A percentile compares a stretch with the other conserved stretches of the same genome.
Conservation (phyloP, 2,113 vertebrate genomes). For the Corythaeola cristata region DNA sequence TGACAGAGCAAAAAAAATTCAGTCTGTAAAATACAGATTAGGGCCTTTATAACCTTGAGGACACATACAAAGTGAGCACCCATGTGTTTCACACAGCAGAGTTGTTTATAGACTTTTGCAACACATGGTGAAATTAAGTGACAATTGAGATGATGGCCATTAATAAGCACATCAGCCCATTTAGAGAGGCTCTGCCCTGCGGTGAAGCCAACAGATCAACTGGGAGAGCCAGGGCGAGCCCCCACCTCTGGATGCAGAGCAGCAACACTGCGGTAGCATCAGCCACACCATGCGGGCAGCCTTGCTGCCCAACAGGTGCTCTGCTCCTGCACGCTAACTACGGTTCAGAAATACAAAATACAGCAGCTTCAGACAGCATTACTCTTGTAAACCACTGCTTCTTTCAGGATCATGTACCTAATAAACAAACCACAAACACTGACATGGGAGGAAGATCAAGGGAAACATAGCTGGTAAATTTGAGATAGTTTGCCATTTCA, state of each 20-base stretch:
- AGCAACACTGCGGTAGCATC: neutral
- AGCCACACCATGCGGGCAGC: fast-evolving
- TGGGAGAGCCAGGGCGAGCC: neutral
- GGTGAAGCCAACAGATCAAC: neutral
- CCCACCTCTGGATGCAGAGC: neutral
- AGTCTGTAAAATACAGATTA: neutral
- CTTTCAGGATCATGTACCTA: neutral
- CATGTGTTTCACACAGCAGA: fast-evolving
- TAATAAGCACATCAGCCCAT: neutral
- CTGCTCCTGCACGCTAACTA: neutral
- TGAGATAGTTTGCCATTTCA: neutral
- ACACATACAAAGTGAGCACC: neutral
- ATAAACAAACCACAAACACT: neutral
- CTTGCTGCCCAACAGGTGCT: fast-evolving
- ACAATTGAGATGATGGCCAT: too few species aligned
- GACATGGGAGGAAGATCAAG: neutral
- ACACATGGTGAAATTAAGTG: neutral
- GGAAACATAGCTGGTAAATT: neutral
- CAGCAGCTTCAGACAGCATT: neutral
- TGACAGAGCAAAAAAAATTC: neutral
- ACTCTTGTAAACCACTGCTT: neutral
- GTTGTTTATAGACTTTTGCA: neutral
- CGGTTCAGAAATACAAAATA: neutral
- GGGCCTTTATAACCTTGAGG: neutral
- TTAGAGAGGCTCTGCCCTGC: fast-evolving